phyloP scores from a whole-genome alignment of 1,140 invertebrate species.

The Lamellibrachia luymesi region DNA sequence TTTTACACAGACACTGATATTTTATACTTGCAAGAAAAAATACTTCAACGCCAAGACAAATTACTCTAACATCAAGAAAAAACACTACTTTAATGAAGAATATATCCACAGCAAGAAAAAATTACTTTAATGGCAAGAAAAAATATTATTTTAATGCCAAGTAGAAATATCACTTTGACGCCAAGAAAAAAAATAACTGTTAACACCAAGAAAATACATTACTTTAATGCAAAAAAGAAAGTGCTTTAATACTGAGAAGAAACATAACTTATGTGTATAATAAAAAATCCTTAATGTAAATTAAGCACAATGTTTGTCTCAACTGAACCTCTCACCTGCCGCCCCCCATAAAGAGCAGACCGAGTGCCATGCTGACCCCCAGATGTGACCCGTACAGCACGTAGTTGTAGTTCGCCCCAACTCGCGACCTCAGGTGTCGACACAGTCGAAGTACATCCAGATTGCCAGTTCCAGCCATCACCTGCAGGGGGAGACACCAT shows the following conservation, averaged over 20 bases:
- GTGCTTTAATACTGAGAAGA: too few species aligned
- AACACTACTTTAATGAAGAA: too few species aligned
- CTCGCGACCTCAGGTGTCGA: conserved; percentile 73
- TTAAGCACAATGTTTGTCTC: neutral
- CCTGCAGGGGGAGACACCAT: conserved; percentile 51
- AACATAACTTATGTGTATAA: neutral
- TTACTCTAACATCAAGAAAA: too few species aligned
- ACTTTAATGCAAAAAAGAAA: too few species aligned
- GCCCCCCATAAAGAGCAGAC: conserved; percentile 90
- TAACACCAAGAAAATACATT: too few species aligned
- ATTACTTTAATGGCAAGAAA: too few species aligned
- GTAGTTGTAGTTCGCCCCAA: conserved; percentile 55
- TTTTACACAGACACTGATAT: too few species aligned
- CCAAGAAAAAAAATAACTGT: too few species aligned
- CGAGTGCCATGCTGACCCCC: conserved; percentile 90
- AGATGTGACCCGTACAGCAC: conserved; percentile 90
- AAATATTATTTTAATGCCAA: too few species aligned
- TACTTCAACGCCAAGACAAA: neutral
- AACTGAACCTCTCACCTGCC: conserved; percentile 59
- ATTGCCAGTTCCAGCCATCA: conserved; percentile 92
- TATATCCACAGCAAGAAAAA: too few species aligned
- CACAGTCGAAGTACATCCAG: conserved; percentile 82
- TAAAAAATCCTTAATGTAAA: neutral
- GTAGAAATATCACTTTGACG: too few species aligned
- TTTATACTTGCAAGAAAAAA: neutral